Evolutionary conservation across 64 coral and sea anemone genomes (phyloP).

Genomic region (Montipora cactus): DNA sequence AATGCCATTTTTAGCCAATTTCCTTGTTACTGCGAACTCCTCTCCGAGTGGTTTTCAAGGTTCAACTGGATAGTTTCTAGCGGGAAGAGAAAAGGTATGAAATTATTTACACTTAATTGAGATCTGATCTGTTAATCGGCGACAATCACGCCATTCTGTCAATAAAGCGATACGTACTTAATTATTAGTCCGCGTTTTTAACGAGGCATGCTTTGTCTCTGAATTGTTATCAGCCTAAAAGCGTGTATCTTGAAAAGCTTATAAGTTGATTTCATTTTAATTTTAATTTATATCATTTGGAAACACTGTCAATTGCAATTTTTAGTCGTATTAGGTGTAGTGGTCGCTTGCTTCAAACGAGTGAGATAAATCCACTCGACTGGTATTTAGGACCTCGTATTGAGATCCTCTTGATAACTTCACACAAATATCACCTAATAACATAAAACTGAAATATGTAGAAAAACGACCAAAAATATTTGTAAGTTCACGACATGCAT

Average conservation of each 20-base stretch:
- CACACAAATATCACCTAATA: no score
- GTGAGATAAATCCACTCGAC: neutral
- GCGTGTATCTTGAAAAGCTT: no score
- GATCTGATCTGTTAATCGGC: neutral
- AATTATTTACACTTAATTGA: slow-evolving; percentile 50
- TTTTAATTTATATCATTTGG: neutral
- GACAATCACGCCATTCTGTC: slow-evolving; percentile 23
- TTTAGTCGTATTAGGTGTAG: neutral
- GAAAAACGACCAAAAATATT: no score
- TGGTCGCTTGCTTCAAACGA: neutral
- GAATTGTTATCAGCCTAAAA: neutral
- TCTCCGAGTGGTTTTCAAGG: neutral
- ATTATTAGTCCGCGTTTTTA: neutral
- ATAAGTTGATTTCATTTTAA: neutral
- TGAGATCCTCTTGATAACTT: no score
- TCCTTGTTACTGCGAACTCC: neutral
- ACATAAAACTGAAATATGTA: no score
- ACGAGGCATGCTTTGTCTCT: neutral
- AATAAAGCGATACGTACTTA: neutral
- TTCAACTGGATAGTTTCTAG: neutral
- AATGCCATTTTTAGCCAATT: neutral
- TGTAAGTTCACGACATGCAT: no score
- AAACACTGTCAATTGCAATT: neutral
- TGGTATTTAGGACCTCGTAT: no score
- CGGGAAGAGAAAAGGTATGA: neutral